phyloP scores from a whole-genome alignment of 2,113 vertebrate genomes.

The Lepidothrix coronata region DNA sequence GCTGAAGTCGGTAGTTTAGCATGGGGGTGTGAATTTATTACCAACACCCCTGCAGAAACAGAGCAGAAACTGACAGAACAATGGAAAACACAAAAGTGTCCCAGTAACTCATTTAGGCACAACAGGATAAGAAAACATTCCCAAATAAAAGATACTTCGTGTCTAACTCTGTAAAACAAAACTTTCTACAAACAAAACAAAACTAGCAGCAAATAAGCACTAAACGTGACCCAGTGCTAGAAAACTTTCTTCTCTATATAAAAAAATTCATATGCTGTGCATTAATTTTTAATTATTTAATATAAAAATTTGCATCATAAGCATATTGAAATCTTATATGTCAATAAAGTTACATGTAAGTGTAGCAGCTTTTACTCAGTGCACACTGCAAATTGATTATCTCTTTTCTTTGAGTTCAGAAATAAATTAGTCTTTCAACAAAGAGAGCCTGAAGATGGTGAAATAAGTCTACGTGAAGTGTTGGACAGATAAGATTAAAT shows the following conservation, averaged over 20 bases:
- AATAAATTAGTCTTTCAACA: constrained; percentile 42
- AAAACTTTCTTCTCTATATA: not conserved
- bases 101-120: not conserved
- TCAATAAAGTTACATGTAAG: not conserved
- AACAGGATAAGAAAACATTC: not conserved
- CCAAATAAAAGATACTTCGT: not conserved
- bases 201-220: not conserved
- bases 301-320: not conserved
- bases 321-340: not conserved
- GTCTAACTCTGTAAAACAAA: not conserved
- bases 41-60: not conserved
- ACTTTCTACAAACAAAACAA: not conserved
- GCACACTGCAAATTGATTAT: not conserved
- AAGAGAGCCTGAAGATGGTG: constrained; percentile 41
- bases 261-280: not conserved
- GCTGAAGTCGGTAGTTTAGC: not conserved
- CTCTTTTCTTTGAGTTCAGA: constrained; percentile 19
- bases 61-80: not conserved
- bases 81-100: not conserved
- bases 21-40: not conserved
- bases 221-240: not conserved
- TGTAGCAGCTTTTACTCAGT: not conserved
- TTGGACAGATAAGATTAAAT: constrained; percentile 72
- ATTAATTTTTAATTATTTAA: not conserved
- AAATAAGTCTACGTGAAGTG: constrained; percentile 56